Base-by-base conservation (phyloP, 2,797 vertebrate species). In the Streptopelia turtur region DNA sequence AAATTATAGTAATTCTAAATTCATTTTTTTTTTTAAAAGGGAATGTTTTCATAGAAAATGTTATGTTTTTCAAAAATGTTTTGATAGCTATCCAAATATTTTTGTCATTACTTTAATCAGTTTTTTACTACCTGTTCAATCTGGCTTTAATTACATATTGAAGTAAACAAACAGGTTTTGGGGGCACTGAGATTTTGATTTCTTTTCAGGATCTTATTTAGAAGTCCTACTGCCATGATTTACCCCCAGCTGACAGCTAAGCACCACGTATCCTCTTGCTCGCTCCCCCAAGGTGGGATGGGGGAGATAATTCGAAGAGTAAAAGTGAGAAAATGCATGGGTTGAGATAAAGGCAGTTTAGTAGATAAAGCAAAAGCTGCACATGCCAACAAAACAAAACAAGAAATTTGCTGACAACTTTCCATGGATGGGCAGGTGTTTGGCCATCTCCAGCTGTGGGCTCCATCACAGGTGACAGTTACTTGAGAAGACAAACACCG, bases 401-500 rank as follows among this genome's bases (percentile, higher is more conserved):
- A 45, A 53, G 39, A n/a, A 55, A 52, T 60, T 37, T 2, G 16
- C 47, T 80, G 9, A 15, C 14, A 21, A 0, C 15, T 80, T 60
- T 17, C 55, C 6, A 5, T 4, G 0, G 9, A 23, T 45, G 45
- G 47, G 39, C 23, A n/a, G 37, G 23, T 20, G n/a, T 23, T 56
- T 72, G 76, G 24, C 25, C 28, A 10, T 20, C 23, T 8, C 52
- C 50, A 37, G 37, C 37, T 37, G 37, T 37, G 30, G 18, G n/a
- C 4, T 69, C 27, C 12, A 11, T 43, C 59, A 33, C 2, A 0
- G 0, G 0, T 33, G 50, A 25, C 0, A 0, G 25, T 24, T 9
- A 47, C n/a, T 33, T 39, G 39, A 16, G 11, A 72, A 53, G 33
- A 43, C 21, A 81, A 81, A 74, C 0, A 0, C 20, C 23, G 16